phyloP scores from a whole-genome alignment of 2,797 vertebrate genomes.

The Acipenser oxyrinchus region DNA sequence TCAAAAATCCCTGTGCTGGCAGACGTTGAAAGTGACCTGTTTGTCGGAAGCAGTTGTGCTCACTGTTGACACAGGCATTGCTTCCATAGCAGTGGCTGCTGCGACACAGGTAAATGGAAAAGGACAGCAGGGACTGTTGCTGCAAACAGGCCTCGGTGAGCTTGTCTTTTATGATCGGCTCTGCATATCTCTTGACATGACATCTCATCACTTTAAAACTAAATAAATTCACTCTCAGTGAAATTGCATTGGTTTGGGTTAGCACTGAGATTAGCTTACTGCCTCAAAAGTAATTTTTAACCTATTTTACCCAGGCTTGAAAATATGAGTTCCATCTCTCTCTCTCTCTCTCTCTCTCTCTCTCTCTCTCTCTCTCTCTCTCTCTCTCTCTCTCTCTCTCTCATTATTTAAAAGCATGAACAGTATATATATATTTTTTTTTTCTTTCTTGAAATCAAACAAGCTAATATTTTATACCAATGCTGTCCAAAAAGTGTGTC shows the following conservation, averaged over 20 bases:
- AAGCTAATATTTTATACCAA: too few relatives aligned
- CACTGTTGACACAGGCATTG: not conserved
- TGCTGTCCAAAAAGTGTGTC: too few relatives aligned
- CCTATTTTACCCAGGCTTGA: too few relatives aligned
- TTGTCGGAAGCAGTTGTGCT: conserved; percentile 21
- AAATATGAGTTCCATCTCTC: too few relatives aligned
- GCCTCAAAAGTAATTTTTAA: conserved; percentile 8
- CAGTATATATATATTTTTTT: too few relatives aligned
- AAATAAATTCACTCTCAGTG: conserved; percentile 21
- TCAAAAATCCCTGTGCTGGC: conserved; percentile 7
- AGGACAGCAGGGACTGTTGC: conserved; percentile 28
- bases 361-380: too few relatives aligned
- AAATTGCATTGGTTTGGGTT: conserved; percentile 26
- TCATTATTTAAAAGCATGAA: too few relatives aligned
- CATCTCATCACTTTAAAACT: conserved; percentile 32
- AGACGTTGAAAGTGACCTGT: conserved; percentile 15
- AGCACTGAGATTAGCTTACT: conserved; percentile 16
- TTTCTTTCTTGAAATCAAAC: too few relatives aligned
- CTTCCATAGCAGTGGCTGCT: conserved; percentile 11
- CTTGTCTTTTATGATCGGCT: conserved; percentile 24
- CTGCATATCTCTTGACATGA: conserved; percentile 25
- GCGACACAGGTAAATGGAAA: conserved; percentile 24
- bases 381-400: too few relatives aligned
- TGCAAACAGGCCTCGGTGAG: conserved; percentile 15
- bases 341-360: too few relatives aligned